A percentile compares a stretch with the other conserved stretches of the same genome.
These are phyloP conservation scores for Mechanitis messenoides DNA, from an alignment of 2,888 invertebrate species.

Conservation along the genomic window DNA sequence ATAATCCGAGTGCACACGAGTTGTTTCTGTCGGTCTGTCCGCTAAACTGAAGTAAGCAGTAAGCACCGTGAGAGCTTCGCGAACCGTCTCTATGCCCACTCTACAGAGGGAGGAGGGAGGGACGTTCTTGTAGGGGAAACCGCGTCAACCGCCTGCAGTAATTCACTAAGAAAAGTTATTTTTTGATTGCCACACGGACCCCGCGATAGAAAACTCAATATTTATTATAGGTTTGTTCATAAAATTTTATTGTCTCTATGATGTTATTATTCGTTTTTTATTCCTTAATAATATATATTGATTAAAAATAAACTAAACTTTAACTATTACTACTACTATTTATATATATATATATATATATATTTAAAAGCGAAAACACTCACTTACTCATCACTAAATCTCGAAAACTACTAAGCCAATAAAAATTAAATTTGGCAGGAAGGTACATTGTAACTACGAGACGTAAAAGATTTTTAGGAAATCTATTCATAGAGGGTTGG, in stretches of 20 bases:
- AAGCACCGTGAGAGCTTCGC: constrained; percentile 69
- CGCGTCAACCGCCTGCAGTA: constrained; percentile 70
- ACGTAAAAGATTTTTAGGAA: too few relatives aligned
- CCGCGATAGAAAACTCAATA: constrained; percentile 54
- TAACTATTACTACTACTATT: too few relatives aligned
- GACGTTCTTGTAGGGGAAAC: constrained; percentile 71
- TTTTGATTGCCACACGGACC: constrained; percentile 57
- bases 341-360: too few relatives aligned
- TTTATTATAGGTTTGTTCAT: constrained; percentile 26
- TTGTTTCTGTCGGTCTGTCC: constrained; percentile 61
- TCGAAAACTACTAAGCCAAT: too few relatives aligned
- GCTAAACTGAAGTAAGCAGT: constrained; percentile 64
- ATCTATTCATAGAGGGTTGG: too few relatives aligned
- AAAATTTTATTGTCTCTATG: background rate
- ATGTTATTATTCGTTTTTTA: too few relatives aligned
- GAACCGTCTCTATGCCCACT: constrained; percentile 72
- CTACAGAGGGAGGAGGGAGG: constrained; percentile 71
- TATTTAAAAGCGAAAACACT: too few relatives aligned
- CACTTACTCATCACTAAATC: too few relatives aligned
- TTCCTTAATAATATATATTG: too few relatives aligned
- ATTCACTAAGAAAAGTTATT: constrained; percentile 76
- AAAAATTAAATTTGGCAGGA: too few relatives aligned
- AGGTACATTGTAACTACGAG: too few relatives aligned
- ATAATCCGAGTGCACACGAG: constrained; percentile 48
- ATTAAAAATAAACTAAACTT: too few relatives aligned